Evolutionary conservation across 2,113 vertebrate genomes (phyloP), one percentile per base, ranked within the genome.

Genomic region (Lophochroa leadbeateri): DNA sequence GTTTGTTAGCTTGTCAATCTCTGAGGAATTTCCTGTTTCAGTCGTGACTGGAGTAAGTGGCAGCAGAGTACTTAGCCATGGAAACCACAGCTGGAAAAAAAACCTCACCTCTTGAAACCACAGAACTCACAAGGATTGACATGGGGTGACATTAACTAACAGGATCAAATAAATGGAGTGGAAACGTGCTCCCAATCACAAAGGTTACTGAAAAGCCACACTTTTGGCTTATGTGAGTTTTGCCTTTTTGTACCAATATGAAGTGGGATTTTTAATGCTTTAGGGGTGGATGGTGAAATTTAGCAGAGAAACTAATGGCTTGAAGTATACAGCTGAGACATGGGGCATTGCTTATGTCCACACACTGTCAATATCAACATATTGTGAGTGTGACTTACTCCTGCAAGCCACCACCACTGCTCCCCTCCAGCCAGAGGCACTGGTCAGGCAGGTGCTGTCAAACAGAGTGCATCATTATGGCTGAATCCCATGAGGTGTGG

Each of bases 21-120:
- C 92, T 82, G 83, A 94, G 86, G 89, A 72, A 47, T 78, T 92
- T 95, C 80, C 71, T 7, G 0, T 86, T 96, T 86, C 81, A 90
- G 53, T 74, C 0, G 0, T 83, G 71, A 77, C 55, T 8, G 3
- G 53, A 7, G 47, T 76, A 70, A 58, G 78, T 58, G 57, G 77
- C 79, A 86, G 31, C 39, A 80, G 90, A 87, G 94, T 80, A 57
- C 67, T 92, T 90, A 82, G 64, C 76, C 65, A 6, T 41, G 49
- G 94, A 96, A 97, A 94, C 85, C 68, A 74, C 68, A 92, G 93
- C 88, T 94, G 86, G 95, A 91, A 93, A 94, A 93, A 93, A 92
- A 35, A 58, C 20, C 0, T 7, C 47, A 91, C 78, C 68, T 92
- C 60, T 89, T 5, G 37, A 92, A 86, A 82, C 81, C 33, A 9